Base-by-base conservation (phyloP, 2,113 vertebrate species). In the Charadrius vociferus region DNA sequence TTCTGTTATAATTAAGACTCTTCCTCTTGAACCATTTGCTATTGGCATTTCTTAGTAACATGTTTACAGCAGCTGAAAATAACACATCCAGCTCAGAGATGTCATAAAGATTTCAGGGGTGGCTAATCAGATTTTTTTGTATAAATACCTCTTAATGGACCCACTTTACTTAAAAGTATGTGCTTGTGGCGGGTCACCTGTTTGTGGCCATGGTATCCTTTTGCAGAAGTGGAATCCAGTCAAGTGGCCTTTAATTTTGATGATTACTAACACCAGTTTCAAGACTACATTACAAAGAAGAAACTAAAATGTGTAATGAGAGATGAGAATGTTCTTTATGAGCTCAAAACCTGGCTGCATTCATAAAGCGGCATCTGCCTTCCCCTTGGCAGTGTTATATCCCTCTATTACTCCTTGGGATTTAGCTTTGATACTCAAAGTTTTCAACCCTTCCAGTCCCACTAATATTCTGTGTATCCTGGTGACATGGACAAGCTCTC, bases 91-190 rank as follows among this genome's bases (percentile, higher is more conserved):
- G 32, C 15, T 74, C 5, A 59, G 50, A 77, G 41, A 53, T 52
- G 2, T 47, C 36, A 41, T 62, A 26, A 77, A 77, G 49, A 8
- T 62, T 88, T 88, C n/a, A 16, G 13, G 18, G 9, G n/a, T 49
- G 12, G 34, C 32, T 61, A 85, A 52, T 24, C 8, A 56, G 61
- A 34, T 5, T 41, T 62, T 78, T 50, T 86, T 29, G 1, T 37
- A 29, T 27, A 58, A 65, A 70, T 65, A 8, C 3, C 1, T 65
- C 30, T 86, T 49, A 52, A 83, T 62, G 55, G 45, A 66, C 29
- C 78, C 0, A 0, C 19, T 93, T 78, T 52, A 39, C 8, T 32
- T 65, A 36, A 68, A 88, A 58, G 15, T 53, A 9, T 1, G 0
- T 63, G 41, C 6, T 9, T 67, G 9, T 75, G 49, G 12, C 12